These are phyloP conservation scores for Crocuta crocuta DNA, from an alignment of 2,113 vertebrate species.

Conservation along the genomic window DNA sequence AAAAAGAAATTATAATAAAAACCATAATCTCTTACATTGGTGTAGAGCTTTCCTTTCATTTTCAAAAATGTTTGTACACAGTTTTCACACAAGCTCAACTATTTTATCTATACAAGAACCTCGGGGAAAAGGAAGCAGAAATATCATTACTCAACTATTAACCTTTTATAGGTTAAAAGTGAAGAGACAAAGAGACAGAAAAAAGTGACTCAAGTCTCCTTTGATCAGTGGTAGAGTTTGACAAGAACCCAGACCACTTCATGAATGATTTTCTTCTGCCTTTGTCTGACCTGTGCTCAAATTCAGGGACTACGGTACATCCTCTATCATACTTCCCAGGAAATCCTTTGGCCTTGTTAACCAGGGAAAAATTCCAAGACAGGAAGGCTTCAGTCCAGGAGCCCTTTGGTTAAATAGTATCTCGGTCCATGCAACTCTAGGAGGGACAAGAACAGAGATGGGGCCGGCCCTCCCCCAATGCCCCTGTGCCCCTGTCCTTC, in stretches of 20 bases:
- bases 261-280: neutral
- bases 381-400: neutral
- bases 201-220: neutral
- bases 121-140: neutral
- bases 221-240: neutral
- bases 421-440: neutral
- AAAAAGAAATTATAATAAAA: constrained; percentile 74
- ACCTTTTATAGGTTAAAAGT: neutral
- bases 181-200: neutral
- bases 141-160: neutral
- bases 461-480: neutral
- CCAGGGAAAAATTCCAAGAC: neutral
- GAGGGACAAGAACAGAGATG: neutral
- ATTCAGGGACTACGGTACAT: neutral
- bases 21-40: constrained; percentile 33
- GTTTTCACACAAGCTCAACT: constrained; percentile 29
- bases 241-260: neutral
- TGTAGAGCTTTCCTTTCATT: neutral
- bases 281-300: neutral
- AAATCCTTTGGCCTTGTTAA: neutral
- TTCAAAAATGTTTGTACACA: neutral
- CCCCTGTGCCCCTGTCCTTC: neutral
- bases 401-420: neutral
- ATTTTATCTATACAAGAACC: neutral
- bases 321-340: neutral